phyloP scores from a whole-genome alignment of 2,888 invertebrate genomes.

The Ornithoptera alexandrae region DNA sequence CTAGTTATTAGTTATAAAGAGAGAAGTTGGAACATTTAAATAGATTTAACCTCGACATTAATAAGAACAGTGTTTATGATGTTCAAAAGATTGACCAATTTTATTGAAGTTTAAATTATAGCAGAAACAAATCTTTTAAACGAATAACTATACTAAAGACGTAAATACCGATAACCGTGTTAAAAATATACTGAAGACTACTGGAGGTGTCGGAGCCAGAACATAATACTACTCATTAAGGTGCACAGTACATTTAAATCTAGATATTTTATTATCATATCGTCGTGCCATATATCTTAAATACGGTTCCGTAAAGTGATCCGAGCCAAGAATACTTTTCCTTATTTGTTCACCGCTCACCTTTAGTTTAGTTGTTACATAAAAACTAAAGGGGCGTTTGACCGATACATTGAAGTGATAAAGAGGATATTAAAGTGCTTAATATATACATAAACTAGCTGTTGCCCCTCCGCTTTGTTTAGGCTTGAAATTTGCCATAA shows the following conservation, averaged over 20 bases:
- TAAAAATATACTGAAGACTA: neutral
- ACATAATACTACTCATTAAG: neutral
- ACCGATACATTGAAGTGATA: neutral
- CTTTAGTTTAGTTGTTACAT: slow-evolving; percentile 6
- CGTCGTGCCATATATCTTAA: slow-evolving; percentile 8
- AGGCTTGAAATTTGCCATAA: no score
- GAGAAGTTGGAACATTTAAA: no score
- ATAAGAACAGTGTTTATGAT: no score
- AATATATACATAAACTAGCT: no score
- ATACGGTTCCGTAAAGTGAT: slow-evolving; percentile 24
- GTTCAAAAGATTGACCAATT: no score
- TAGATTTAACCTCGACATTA: no score
- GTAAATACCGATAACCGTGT: no score
- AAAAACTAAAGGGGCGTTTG: neutral
- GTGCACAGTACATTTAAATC: slow-evolving; percentile 3
- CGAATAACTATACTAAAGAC: no score
- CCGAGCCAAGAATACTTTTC: slow-evolving; percentile 17
- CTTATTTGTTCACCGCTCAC: slow-evolving; percentile 19
- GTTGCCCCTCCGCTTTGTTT: no score
- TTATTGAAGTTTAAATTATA: no score
- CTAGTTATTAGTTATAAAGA: no score
- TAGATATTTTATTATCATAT: slow-evolving; percentile 12
- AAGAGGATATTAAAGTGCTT: neutral
- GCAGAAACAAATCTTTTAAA: no score
- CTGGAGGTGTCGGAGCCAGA: neutral